These are phyloP conservation scores for Smutsia temminckii DNA, from an alignment of 2,797 vertebrate genomes.

Conservation along the genomic window DNA sequence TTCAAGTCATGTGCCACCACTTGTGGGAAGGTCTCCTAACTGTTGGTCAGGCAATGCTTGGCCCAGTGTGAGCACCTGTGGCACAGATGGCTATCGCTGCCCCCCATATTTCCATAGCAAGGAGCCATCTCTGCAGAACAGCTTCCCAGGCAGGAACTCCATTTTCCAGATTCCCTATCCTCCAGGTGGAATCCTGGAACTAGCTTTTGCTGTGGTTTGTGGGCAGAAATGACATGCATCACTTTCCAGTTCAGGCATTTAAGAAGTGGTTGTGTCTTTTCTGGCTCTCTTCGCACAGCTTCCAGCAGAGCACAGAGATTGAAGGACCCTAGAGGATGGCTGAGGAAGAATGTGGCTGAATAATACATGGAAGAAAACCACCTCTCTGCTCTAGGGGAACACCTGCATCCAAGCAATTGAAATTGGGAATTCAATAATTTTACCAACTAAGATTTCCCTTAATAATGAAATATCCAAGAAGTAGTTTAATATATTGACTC, in stretches of 20 bases:
- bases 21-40: background rate
- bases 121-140: background rate
- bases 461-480: conserved; percentile 39
- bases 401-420: background rate
- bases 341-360: conserved; percentile 5
- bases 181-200: background rate
- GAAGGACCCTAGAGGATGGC: background rate
- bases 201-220: background rate
- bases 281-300: background rate
- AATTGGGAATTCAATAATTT: conserved; percentile 37
- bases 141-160: background rate
- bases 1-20: background rate
- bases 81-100: background rate
- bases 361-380: background rate
- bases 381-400: background rate
- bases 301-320: background rate
- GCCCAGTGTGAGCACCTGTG: background rate
- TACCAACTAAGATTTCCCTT: conserved; percentile 6
- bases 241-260: background rate
- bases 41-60: too few relatives aligned
- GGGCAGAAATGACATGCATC: background rate
- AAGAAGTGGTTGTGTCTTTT: background rate
- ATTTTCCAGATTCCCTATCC: background rate
- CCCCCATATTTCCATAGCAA: background rate
- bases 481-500: background rate